A percentile compares a stretch with the other conserved stretches of the same genome.
These are phyloP conservation scores for Leguminivora glycinivorella DNA, from an alignment of 1,140 invertebrate genomes.

Conservation along the genomic window DNA sequence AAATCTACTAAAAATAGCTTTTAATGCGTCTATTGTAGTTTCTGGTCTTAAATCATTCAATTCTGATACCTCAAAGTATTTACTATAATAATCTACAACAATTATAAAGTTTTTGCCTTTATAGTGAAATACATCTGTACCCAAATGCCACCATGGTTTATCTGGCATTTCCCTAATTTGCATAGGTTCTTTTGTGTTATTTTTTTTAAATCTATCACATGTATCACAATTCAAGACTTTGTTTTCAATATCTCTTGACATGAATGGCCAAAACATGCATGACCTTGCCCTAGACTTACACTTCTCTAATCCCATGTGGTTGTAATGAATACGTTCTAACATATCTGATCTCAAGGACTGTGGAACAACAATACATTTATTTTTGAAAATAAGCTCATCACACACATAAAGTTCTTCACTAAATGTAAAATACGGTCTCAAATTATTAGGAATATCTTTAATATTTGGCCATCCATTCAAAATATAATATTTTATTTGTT, in stretches of 20 bases:
- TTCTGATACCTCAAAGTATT: conserved; percentile 12
- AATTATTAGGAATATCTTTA: conserved; percentile 2
- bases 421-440: conserved; percentile 12
- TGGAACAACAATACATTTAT: conserved; percentile 10
- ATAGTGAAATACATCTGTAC: conserved; percentile 3
- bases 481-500: conserved; percentile 13
- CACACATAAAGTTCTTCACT: conserved; percentile 6
- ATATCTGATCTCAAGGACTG: conserved; percentile 12
- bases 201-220: conserved; percentile 17
- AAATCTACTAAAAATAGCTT: conserved; percentile 5
- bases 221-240: conserved; percentile 10
- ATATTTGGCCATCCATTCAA: neutral
- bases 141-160: neutral
- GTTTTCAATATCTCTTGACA: conserved; percentile 22
- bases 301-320: conserved; percentile 16
- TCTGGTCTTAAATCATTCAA: neutral
- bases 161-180: conserved; percentile 2
- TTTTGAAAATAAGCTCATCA: conserved; percentile 24
- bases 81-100: conserved; percentile 19
- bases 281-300: conserved; percentile 10
- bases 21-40: neutral
- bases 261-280: conserved; percentile 24
- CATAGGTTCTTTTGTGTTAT: conserved; percentile 14
- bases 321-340: conserved; percentile 26
- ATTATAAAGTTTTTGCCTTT: conserved; percentile 5